These are phyloP conservation scores for Papilio glaucus DNA, from an alignment of 1,140 invertebrate species.

Conservation along the genomic window DNA sequence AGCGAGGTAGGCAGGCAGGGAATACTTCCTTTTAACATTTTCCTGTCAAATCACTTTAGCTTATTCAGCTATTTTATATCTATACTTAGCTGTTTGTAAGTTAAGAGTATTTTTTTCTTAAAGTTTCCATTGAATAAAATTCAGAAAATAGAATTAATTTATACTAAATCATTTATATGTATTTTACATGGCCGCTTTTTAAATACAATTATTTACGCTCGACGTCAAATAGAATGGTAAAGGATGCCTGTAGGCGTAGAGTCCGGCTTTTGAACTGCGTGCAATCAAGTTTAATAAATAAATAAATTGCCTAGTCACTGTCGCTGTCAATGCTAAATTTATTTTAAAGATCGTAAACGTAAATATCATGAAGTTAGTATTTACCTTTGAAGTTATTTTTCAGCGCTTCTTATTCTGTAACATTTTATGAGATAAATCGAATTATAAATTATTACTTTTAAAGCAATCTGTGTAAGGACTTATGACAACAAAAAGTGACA, in stretches of 20 bases:
- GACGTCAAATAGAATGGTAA: not conserved
- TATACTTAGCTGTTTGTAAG: not conserved
- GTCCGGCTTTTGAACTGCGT: not conserved
- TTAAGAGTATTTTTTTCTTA: not conserved
- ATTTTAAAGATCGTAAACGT: not conserved
- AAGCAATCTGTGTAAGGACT: too few relatives aligned
- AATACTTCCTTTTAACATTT: not conserved
- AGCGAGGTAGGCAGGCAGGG: not conserved
- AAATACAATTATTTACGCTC: not conserved
- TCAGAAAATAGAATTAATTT: not conserved
- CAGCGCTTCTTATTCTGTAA: not conserved
- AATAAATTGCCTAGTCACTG: constrained; percentile 1
- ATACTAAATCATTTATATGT: too few relatives aligned
- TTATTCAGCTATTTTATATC: not conserved
- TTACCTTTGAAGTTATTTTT: not conserved
- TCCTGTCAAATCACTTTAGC: not conserved
- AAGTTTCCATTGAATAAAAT: not conserved
- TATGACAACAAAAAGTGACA: too few relatives aligned
- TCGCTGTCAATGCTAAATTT: not conserved
- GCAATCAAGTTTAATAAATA: constrained; percentile 20
- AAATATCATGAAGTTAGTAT: not conserved
- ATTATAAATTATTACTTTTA: too few relatives aligned
- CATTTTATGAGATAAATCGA: not conserved
- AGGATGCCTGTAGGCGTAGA: not conserved
- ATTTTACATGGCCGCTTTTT: too few relatives aligned